Evolutionary conservation across 2,888 invertebrate species (phyloP), one percentile per base, ranked within the genome.

Genomic region (Sinohyriopsis cumingii): DNA sequence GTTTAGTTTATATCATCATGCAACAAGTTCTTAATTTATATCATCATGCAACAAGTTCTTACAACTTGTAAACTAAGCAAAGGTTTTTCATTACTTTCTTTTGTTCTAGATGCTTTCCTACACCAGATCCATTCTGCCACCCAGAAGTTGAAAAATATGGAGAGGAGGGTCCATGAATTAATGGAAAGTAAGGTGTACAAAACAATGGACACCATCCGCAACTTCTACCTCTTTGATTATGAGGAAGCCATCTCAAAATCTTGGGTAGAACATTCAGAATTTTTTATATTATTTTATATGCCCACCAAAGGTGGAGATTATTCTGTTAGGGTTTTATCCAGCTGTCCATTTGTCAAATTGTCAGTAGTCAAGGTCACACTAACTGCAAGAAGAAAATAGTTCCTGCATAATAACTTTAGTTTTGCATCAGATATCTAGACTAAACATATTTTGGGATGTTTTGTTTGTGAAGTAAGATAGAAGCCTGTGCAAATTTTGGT

Each of bases 61-160:
- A n/a, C n/a, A n/a, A n/a, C n/a, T n/a, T 45, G 45, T 12, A 45
- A 45, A 45, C 1, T 45, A 45, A 45, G 12, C 45, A 45, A 45
- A 45, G 12, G 12, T 12, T 45, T 12, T 45, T 45, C 9, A 45
- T 45, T 45, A 45, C 45, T 45, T 45, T 45, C 45, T 45, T 45
- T 28, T n/a, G 3, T 74, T 82, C n/a, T 82, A 89, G 89, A 89
- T 85, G 89, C 88, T 7, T 89, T 89, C 82, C 80, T 89, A 63
- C 88, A 89, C 69, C 89, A 89, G 79, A 83, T 89, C 60, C 88
- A 89, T 77, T 77, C 86, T 22, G 86, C 88, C 25, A 88, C 86
- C 15, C 74, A 76, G 15, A 84, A 83, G 64, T 78, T 90, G 69
- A 85, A 84, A 71, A 80, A 80, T 53, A 79, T 88, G 69, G 84